Base-by-base conservation (phyloP, 2,888 invertebrate species). In the Julus scandinavius region DNA sequence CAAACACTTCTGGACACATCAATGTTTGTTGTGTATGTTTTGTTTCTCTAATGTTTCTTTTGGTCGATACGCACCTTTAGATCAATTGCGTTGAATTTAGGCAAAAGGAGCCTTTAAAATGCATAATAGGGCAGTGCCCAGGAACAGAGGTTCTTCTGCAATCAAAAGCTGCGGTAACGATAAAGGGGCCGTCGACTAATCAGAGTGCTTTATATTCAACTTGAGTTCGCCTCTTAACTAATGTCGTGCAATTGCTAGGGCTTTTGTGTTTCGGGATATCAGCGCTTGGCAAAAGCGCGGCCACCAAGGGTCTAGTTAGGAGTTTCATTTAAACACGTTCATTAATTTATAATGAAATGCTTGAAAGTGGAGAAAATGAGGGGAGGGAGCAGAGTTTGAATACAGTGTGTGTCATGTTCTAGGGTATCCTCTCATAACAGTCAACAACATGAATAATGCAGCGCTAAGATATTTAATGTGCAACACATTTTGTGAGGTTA, bases 271-370 rank as follows among this genome's bases (percentile, higher is more conserved):
- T 29, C 11, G 38, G 80, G 80, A 38, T 80, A 80, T 80, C 13
- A 38, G 80, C 80, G 29, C 72, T 80, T 80, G 80, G 80, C 80
- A 80, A 72, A 80, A 80, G 80, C 38, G 80, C 80, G 80, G 80
- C 38, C 80, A 80, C 80, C 80, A 29, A 80, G 80, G 80, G 80
- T 40, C 80, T 80, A 80, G 80, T 80, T 80, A 80, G 29, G 80
- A 80, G 80, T 80, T 80, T 80, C 38, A 80, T 29, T 80, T 80
- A 80, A 80, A 80, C 38, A 80, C 80, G 80, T 80, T 80, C 80
- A 80, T 80, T 80, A 80, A 80, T 80, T 80, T 38, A 38, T 80
- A 80, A 80, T 80, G 80, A 80, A 80, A 80, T 80, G 80, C 80
- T 80, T 40, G 80, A 80, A 80, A 80, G 29, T 80, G 80, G 80